Evolutionary conservation across 2,113 vertebrate genomes (phyloP).

Genomic region (Sinocyclocheilus rhinocerous): DNA sequence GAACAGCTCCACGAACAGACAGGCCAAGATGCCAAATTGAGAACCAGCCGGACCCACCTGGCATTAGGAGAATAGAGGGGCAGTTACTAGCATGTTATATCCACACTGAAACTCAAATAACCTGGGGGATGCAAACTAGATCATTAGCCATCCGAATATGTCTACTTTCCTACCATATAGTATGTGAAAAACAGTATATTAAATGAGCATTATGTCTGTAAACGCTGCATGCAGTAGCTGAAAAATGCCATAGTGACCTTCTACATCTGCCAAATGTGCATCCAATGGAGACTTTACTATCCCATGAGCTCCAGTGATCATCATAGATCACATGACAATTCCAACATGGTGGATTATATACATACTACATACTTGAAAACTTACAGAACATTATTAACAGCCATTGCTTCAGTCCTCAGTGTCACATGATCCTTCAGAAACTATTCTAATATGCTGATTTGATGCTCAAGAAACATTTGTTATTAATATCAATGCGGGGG

Average conservation of each 20-base stretch:
- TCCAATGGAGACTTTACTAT: background rate
- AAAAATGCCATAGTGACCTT: background rate
- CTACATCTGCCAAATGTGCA: background rate
- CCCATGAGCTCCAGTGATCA: background rate
- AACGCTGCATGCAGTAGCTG: too few species aligned
- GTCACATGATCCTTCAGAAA: too few species aligned
- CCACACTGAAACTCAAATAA: constrained; percentile 62
- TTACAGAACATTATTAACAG: too few species aligned
- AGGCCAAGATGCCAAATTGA: constrained; percentile 98
- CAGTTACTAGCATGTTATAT: constrained; percentile 37
- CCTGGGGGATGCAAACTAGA: background rate
- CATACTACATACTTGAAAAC: too few species aligned
- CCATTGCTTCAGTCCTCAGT: too few species aligned
- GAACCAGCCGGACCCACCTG: constrained; percentile 97
- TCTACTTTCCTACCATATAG: background rate
- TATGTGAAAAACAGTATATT: background rate
- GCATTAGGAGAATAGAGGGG: constrained; percentile 64
- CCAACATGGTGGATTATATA: background rate
- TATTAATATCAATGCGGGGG: background rate
- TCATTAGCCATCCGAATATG: background rate
- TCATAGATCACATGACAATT: background rate
- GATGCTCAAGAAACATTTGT: background rate
- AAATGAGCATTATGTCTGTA: too few species aligned
- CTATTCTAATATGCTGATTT: too few species aligned
- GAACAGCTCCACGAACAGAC: constrained; percentile 97